These are phyloP conservation scores for Ctenicera cuprea DNA, from an alignment of 2,888 invertebrate genomes.

Conservation along the genomic window DNA sequence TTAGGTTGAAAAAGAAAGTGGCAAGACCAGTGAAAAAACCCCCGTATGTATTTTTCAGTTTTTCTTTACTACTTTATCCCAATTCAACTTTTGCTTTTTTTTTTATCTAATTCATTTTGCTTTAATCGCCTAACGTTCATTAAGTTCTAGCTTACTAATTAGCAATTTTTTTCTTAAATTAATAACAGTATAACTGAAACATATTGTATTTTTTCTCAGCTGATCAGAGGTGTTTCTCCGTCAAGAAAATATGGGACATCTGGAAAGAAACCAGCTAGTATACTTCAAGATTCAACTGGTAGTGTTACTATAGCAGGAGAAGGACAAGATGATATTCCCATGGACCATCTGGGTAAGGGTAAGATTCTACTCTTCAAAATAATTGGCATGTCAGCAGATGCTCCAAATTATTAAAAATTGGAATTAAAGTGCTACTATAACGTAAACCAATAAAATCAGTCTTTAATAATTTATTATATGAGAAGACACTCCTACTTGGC, in stretches of 20 bases:
- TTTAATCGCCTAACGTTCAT: constrained; percentile 35
- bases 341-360: constrained; percentile 74
- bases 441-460: too few relatives aligned
- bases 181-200: neutral
- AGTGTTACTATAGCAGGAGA: constrained; percentile 69
- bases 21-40: constrained; percentile 79
- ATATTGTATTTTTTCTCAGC: constrained; percentile 68
- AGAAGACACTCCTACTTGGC: too few relatives aligned
- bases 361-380: constrained; percentile 53
- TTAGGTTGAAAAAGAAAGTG: constrained; percentile 62
- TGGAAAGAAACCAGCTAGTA: constrained; percentile 59
- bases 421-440: too few relatives aligned
- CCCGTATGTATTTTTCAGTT: constrained; percentile 81
- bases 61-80: constrained; percentile 62
- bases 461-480: neutral
- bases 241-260: constrained; percentile 69
- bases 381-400: constrained; percentile 31
- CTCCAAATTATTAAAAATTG: neutral
- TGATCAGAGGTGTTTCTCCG: constrained; percentile 78
- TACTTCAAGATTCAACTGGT: constrained; percentile 69
- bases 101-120: constrained; percentile 44
- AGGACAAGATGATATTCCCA: constrained; percentile 71
- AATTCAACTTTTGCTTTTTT: constrained; percentile 55
- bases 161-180: constrained; percentile 23
- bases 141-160: constrained; percentile 16